Base-by-base conservation (phyloP, 2,888 invertebrate species). In the Strigamia crassipes region DNA sequence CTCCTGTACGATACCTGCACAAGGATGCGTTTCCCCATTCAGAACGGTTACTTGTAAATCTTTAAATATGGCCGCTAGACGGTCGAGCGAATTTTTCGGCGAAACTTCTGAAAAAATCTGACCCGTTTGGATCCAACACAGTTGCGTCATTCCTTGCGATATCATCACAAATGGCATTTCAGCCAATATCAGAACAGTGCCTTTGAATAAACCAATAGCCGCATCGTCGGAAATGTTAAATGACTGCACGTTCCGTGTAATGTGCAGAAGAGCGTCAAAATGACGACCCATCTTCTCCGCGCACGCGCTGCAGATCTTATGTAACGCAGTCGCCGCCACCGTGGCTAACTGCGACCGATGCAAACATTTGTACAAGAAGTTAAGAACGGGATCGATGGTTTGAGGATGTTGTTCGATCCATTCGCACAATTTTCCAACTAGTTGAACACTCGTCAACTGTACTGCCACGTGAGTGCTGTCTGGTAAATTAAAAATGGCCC, bases 391-490 rank as follows among this genome's bases (percentile, higher is more conserved):
- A 89, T 94, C 94, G 85, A 97, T 88, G 79, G 93, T 92, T 84
- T 92, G 91, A 0, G 95, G 91, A 89, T 97, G 96, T 85, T 91
- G 91, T 86, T 96, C 94, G 81, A 98, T 93, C 98, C 98, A 99
- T 87, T 99, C 98, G 87, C 95, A 93, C 51, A 97, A 90, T 89
- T 97, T 96, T 0, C 96, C 97, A 78, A 97, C 89, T 79, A 97
- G 89, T 85, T 94, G 90, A 82, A 96, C 92, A 85, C 96, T 95
- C 0, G 97, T 97, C 87, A 94, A 93, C 82, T 94, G 91, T 0
- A 99, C 96, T 0, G 96, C 95, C 38, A 94, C 90, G 87, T 98
- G 98, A 0, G 93, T 91, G n/a, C 86, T 86, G 85, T 92, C 92
- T 0, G 96, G 95, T 87, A 97, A 92, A 84, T 92, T 92, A 56